These are phyloP conservation scores for Diplodus puntazzo DNA, from an alignment of 2,797 vertebrate genomes.

Conservation along the genomic window DNA sequence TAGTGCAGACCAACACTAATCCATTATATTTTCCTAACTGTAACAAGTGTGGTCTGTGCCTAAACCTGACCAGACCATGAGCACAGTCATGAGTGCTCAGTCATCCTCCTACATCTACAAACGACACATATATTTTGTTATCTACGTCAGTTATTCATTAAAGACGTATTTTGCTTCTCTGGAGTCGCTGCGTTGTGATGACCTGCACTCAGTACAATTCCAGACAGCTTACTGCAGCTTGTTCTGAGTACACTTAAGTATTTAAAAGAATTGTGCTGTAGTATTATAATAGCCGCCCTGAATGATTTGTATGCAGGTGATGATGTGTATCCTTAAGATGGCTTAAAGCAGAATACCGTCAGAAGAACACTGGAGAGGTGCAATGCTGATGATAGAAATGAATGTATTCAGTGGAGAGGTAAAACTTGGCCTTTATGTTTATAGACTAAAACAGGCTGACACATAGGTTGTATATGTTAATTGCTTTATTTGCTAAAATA, in stretches of 20 bases:
- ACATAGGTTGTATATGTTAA: background rate
- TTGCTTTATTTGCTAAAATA: no score
- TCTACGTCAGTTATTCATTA: background rate
- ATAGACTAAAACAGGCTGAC: background rate
- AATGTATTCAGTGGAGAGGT: background rate
- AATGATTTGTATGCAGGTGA: conserved; percentile 7
- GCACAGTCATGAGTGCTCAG: no score
- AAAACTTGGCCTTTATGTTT: background rate
- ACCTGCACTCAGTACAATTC: background rate
- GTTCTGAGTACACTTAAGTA: background rate
- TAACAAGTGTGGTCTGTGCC: no score
- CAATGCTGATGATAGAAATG: background rate
- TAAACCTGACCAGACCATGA: no score
- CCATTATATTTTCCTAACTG: no score
- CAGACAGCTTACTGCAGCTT: background rate
- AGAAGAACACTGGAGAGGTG: background rate
- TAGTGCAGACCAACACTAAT: no score
- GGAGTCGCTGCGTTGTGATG: background rate
- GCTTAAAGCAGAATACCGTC: background rate
- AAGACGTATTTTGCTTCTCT: background rate
- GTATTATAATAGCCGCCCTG: background rate
- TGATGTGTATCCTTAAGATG: background rate
- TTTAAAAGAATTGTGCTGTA: background rate
- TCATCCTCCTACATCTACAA: no score
- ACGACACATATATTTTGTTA: no score